Percentiles rank a stretch among this genome's conserved stretches.
Conservation (phyloP, 2,113 vertebrate genomes). For the Spheniscus mendiculus region DNA sequence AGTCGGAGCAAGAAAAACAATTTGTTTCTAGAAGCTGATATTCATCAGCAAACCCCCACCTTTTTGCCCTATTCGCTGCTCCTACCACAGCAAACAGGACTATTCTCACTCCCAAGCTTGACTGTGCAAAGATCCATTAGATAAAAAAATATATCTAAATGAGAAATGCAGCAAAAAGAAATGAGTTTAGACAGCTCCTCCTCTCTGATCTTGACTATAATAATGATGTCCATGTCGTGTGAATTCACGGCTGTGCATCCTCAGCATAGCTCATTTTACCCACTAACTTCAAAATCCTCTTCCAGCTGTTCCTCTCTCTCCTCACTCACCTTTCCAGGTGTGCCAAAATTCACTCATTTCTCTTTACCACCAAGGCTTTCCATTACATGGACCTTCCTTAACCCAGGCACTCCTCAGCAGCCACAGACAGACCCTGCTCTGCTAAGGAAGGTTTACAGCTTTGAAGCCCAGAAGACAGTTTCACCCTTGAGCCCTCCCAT, state of each 20-base stretch:
- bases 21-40: background rate
- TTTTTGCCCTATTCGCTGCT: background rate
- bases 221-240: background rate
- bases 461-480: background rate
- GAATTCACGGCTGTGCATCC: background rate
- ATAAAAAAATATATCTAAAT: conserved; percentile 46
- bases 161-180: conserved; percentile 33
- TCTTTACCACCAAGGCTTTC: background rate
- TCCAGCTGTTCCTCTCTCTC: background rate
- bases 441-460: background rate
- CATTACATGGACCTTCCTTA: background rate
- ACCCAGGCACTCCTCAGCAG: background rate
- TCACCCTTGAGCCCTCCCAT: background rate
- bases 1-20: conserved; percentile 31
- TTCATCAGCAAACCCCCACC: background rate
- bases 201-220: background rate
- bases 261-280: background rate
- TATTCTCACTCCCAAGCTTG: background rate
- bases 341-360: background rate
- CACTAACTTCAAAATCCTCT: background rate
- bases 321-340: background rate
- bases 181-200: conserved; percentile 28
- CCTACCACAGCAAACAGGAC: background rate
- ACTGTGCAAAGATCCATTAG: background rate
- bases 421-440: background rate